Evolutionary conservation across 2,888 invertebrate genomes (phyloP), one percentile per base, ranked within the genome.

Genomic region (Epistrophella euchroma): DNA sequence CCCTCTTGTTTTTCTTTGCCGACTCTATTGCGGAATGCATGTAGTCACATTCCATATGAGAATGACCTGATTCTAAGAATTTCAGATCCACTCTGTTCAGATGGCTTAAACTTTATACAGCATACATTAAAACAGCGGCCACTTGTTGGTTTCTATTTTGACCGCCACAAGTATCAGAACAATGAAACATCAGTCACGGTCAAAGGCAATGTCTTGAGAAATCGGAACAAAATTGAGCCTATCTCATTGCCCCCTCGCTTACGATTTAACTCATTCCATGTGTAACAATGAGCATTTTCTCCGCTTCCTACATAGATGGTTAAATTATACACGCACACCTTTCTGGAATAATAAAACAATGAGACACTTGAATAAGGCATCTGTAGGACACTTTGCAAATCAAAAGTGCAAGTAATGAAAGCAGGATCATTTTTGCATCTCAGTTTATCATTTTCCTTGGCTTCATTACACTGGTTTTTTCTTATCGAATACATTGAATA

Each of bases 381-480:
- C 6, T 43, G 17, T n/a, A 43, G 17, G 43, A 43, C 45, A 45
- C 45, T 19, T 19, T 45, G 45, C 17, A 45, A 19, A 45, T 45
- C 45, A 45, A 45, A 45, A 45, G 17, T 19, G 17, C 55, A 73
- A 19, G 62, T 73, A 13, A 62, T 62, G 19, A 73, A 62, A 28
- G 13, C 17, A 62, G 73, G 52, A 52, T 62, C 13, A 52, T 17
- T 47, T 72, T 37, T 60, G 50, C 72, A 60, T 72, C 47, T 50
- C 37, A 60, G 35, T 45, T 72, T 47, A 32, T 56, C 43, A 15
- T 71, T 62, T 40, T n/a, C n/a, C n/a, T n/a, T n/a, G n/a, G n/a
- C n/a, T n/a, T n/a, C n/a, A n/a, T n/a, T n/a, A n/a, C n/a, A n/a
- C n/a, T n/a, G n/a, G n/a, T n/a, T n/a, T n/a, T n/a, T n/a, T n/a